Base-by-base conservation (phyloP, 2,888 invertebrate species). In the Troglohyphantes excavatus region DNA sequence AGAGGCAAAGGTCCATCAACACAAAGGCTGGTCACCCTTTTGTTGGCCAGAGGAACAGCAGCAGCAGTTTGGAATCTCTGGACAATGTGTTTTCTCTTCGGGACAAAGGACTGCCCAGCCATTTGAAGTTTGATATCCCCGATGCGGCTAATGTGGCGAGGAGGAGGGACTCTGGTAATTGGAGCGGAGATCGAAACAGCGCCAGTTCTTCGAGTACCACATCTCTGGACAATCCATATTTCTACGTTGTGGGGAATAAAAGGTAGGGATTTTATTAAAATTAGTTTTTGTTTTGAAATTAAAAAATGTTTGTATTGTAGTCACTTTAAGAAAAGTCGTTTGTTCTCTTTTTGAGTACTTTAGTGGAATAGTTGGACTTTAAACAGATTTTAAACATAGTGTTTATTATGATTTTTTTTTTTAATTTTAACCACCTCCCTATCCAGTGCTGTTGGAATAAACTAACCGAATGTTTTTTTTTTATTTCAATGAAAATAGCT, bases 141-240 rank as follows among this genome's bases (percentile, higher is more conserved):
- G 96, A 96, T 92, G 95, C 96, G 91, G 94, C 96, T 87, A 96
- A 96, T 92, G 94, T 96, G 33, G 96, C 96, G 0, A 94, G 94
- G n/a, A 93, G 94, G 84, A 95, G 97, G 88, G 98, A 98, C 93
- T 97, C 97, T 0, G 98, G 98, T 0, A 98, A 97, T 93, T 98
- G 98, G 83, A 97, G 97, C 91, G 98, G 98, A 0, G 98, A 98
- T 93, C 95, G 98, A 19, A 98, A 98, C 93, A 98, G 97, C 93
- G 98, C 98, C 0, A 98, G 97, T 1, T 98, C 98, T 5, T 97
- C 98, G 27, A 98, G 97, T 0, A 97, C 97, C 0, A 97, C 97
- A 0, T 98, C 98, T 0, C 95, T 97, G 94, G 98, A 98, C 93
- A 97, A 97, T 93, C 97, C 97, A 0, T 97, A 97, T 92, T 94